phyloP scores from a whole-genome alignment of 2,113 vertebrate species.

The Petaurus breviceps region DNA sequence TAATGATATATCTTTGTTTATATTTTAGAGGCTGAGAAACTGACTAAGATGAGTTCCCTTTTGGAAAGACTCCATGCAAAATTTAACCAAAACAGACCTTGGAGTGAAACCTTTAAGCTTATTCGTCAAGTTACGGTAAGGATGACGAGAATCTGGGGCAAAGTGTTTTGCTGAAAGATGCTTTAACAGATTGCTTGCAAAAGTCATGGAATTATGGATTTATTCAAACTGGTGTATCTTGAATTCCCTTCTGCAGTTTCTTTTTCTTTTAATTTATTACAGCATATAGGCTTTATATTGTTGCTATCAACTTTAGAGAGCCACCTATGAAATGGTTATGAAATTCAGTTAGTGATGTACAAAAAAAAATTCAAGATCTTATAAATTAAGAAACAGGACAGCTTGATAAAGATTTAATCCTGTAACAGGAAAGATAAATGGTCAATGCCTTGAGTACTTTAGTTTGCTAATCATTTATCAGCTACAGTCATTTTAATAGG shows the following conservation, averaged over 20 bases:
- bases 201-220: not conserved
- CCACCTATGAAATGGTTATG: not conserved
- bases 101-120: constrained; percentile 97
- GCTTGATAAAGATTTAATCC: not conserved
- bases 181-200: constrained; percentile 30
- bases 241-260: not conserved
- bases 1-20: constrained; percentile 63
- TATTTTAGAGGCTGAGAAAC: constrained; percentile 82
- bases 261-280: constrained; percentile 39
- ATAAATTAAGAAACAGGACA: not conserved
- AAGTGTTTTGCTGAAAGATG: constrained; percentile 44
- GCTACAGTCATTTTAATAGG: not conserved
- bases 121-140: constrained; percentile 98
- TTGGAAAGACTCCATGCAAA: constrained; percentile 95
- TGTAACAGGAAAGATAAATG: not conserved
- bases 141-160: constrained; percentile 3
- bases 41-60: constrained; percentile 92
- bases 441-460: not conserved
- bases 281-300: not conserved
- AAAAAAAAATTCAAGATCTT: too few relatives aligned
- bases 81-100: constrained; percentile 94
- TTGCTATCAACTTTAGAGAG: not conserved
- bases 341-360: not conserved
- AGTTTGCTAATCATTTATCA: not conserved
- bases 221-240: constrained; percentile 11